Evolutionary conservation across 2,113 vertebrate genomes (phyloP), one percentile per base, ranked within the genome.

Genomic region (Todiramphus saurophagus): DNA sequence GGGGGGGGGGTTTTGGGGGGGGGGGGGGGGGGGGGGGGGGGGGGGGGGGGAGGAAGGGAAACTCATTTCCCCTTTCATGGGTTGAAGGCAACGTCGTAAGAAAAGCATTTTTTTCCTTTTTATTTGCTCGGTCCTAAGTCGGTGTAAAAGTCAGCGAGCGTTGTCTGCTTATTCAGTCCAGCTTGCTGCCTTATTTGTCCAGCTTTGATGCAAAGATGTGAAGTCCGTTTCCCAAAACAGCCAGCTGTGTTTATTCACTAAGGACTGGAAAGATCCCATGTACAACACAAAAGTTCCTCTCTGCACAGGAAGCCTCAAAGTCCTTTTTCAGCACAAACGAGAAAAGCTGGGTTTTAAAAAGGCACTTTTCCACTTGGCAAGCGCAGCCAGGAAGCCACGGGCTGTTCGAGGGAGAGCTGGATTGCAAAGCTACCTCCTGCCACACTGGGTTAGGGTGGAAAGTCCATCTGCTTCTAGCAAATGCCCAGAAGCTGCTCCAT

Each of bases 241-340:
- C 48, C 95, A 96, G 84, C 96, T 96, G 90, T 93, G 92, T 97
- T 96, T 97, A 97, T 89, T 88, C 92, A 83, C 63, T 10, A 74
- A 74, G 46, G 94, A 95, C 84, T 82, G 55, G 56, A 87, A 93
- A 97, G 92, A 84, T 89, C 87, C 44, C 67, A 31, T 8, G 50
- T 66, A 69, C 80, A 84, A 56, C 81, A 89, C 60, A 37, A 44
- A 89, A 90, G 51, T 75, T 39, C 56, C 81, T 88, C 62, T 92
- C 80, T 76, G 92, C 83, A 94, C 93, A 94, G 89, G 90, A 94
- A 97, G 90, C 67, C 66, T 72, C 68, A 13, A 96, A 91, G 50
- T 72, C 85, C 85, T 87, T 92, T 86, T 91, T 87, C 87, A 96
- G 84, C 72, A 72, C 35, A 81, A 83, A 94, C 0, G 4, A 94